These are phyloP conservation scores for Carcharodon carcharias DNA, from an alignment of 2,797 vertebrate genomes.

Conservation along the genomic window DNA sequence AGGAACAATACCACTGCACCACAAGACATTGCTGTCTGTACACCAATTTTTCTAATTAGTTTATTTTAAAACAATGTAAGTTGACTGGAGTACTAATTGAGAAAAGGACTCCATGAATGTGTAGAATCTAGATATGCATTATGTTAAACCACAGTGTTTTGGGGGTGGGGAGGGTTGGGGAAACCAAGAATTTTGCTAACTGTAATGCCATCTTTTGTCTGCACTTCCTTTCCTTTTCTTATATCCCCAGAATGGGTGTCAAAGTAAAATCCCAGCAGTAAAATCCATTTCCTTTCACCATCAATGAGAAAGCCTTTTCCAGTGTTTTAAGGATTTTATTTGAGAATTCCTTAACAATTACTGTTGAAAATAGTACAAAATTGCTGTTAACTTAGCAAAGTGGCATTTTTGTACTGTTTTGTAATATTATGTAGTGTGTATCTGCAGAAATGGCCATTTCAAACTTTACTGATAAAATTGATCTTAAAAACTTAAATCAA, in stretches of 20 bases:
- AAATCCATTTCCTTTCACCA: not conserved
- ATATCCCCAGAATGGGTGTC: not conserved
- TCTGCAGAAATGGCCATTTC: not conserved
- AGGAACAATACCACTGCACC: too few relatives aligned
- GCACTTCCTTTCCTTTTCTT: not conserved
- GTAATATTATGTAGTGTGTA: not conserved
- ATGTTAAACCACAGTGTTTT: not conserved
- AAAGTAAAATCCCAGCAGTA: not conserved
- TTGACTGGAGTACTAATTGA: not conserved
- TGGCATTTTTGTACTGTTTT: not conserved
- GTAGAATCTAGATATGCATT: not conserved
- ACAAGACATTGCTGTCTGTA: not conserved
- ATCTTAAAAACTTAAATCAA: not conserved
- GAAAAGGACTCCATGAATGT: not conserved
- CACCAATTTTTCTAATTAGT: not conserved
- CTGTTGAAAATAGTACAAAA: not conserved
- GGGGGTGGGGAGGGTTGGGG: too few relatives aligned
- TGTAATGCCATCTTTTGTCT: not conserved
- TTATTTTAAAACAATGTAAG: not conserved
- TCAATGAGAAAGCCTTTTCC: not conserved
- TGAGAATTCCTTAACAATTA: not conserved
- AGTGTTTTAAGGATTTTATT: not conserved
- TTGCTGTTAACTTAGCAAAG: not conserved
- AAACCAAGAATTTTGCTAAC: not conserved
- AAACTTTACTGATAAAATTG: not conserved